These are phyloP conservation scores for Channa argus DNA, from an alignment of 2,113 vertebrate genomes.

Conservation along the genomic window DNA sequence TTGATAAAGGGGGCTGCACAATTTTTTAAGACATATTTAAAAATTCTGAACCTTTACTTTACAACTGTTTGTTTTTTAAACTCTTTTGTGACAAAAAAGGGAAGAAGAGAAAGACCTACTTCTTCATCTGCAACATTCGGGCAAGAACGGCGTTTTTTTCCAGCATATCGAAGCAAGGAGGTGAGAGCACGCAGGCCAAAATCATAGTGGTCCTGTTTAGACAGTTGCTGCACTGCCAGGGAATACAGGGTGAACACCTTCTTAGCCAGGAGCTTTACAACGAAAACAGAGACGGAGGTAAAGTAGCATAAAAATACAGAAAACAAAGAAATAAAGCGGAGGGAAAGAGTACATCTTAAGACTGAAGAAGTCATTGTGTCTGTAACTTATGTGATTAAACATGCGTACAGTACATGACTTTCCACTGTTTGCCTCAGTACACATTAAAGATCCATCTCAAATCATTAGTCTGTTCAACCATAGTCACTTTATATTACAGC, in stretches of 20 bases:
- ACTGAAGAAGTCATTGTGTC: not conserved
- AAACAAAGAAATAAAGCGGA: not conserved
- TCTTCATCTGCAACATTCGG: slow-evolving; percentile 85
- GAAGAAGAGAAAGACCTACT: slow-evolving; percentile 65
- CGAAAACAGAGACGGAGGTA: not conserved
- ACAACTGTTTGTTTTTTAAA: too few relatives aligned
- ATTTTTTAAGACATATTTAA: too few relatives aligned
- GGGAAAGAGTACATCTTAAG: too few relatives aligned
- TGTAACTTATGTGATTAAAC: not conserved
- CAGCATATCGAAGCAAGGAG: slow-evolving; percentile 87
- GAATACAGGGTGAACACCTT: slow-evolving; percentile 92
- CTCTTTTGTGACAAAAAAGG: not conserved
- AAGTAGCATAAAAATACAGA: not conserved
- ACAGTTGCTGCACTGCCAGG: slow-evolving; percentile 90
- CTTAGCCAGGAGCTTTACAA: slow-evolving; percentile 83
- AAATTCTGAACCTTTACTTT: too few relatives aligned
- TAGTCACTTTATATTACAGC: not conserved
- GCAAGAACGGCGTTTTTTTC: slow-evolving; percentile 61
- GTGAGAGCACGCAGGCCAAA: slow-evolving; percentile 91
- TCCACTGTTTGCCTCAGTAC: not conserved
- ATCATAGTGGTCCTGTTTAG: slow-evolving; percentile 92
- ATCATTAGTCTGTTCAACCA: not conserved
- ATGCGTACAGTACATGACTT: not conserved
- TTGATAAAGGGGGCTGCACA: too few relatives aligned
- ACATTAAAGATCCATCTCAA: not conserved